These are phyloP conservation scores for Musca vetustissima DNA, from an alignment of 1,140 invertebrate genomes.

Conservation along the genomic window DNA sequence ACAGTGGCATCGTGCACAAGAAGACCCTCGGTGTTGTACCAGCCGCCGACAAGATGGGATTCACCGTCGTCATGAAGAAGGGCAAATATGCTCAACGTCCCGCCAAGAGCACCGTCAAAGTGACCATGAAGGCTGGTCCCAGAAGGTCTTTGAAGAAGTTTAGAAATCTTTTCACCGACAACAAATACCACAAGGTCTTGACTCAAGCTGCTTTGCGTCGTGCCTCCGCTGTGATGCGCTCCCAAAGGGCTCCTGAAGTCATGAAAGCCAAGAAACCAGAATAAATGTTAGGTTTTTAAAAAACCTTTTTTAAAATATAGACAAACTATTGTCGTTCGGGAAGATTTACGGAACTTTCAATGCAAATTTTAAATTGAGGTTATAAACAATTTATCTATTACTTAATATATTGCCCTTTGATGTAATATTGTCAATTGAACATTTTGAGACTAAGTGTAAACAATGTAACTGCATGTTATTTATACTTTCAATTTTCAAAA, in stretches of 20 bases:
- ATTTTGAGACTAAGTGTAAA: too few species aligned
- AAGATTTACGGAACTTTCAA: too few species aligned
- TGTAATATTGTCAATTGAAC: too few species aligned
- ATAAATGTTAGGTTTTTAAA: slow-evolving; percentile 57
- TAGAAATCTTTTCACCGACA: slow-evolving; percentile 74
- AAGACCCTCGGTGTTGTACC: too few species aligned
- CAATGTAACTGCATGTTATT: too few species aligned
- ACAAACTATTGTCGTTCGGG: too few species aligned
- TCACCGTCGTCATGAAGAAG: slow-evolving; percentile 85
- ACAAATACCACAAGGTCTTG: slow-evolving; percentile 86
- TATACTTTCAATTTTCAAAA: too few species aligned
- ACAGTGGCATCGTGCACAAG: slow-evolving; percentile 86
- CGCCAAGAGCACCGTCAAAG: slow-evolving; percentile 70
- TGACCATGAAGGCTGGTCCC: too few species aligned
- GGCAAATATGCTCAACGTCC: slow-evolving; percentile 71
- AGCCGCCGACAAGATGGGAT: slow-evolving; percentile 86
- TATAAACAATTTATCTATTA: too few species aligned
- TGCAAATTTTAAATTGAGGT: too few species aligned
- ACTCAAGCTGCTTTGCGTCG: slow-evolving; percentile 80
- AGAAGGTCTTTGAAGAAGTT: slow-evolving; percentile 82
- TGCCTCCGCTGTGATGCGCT: slow-evolving; percentile 86
- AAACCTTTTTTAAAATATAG: neutral
- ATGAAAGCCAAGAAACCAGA: slow-evolving; percentile 81
- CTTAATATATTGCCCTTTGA: too few species aligned
- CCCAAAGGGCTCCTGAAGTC: slow-evolving; percentile 78